Percentiles rank a stretch among this genome's conserved stretches.
These are phyloP conservation scores for Thamnophis sirtalis DNA, from an alignment of 2,113 vertebrate species.

Conservation along the genomic window DNA sequence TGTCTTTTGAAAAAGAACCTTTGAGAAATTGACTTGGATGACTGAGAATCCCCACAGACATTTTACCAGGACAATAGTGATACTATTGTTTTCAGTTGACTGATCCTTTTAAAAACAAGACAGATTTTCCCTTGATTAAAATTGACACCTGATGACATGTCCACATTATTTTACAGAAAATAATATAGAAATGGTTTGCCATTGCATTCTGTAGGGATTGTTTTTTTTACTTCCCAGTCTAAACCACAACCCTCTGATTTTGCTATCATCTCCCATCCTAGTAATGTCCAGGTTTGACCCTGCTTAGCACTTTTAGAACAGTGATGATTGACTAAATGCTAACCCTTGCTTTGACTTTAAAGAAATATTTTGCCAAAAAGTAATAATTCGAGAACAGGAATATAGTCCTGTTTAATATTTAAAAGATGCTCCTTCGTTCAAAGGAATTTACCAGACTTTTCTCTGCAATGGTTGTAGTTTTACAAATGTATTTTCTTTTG, in stretches of 20 bases:
- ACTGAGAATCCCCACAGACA: no score
- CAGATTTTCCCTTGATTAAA: neutral
- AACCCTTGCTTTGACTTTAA: neutral
- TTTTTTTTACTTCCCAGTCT: neutral
- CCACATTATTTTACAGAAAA: neutral
- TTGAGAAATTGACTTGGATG: no score
- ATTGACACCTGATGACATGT: neutral
- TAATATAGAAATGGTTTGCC: neutral
- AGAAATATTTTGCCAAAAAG: neutral
- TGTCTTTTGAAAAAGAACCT: no score
- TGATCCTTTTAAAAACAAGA: neutral
- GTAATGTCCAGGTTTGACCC: neutral
- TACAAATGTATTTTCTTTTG: neutral
- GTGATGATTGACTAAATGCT: neutral
- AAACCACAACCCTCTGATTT: neutral
- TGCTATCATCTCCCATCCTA: neutral
- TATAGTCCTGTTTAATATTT: neutral
- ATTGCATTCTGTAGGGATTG: neutral
- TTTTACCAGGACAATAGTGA: neutral
- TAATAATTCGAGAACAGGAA: neutral
- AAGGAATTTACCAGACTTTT: neutral
- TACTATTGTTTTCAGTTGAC: neutral
- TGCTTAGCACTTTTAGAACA: neutral
- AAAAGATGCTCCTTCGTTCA: neutral
- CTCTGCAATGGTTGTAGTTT: neutral